These are phyloP conservation scores for Drosophila quinaria DNA, from an alignment of 2,888 invertebrate species.

Conservation along the genomic window DNA sequence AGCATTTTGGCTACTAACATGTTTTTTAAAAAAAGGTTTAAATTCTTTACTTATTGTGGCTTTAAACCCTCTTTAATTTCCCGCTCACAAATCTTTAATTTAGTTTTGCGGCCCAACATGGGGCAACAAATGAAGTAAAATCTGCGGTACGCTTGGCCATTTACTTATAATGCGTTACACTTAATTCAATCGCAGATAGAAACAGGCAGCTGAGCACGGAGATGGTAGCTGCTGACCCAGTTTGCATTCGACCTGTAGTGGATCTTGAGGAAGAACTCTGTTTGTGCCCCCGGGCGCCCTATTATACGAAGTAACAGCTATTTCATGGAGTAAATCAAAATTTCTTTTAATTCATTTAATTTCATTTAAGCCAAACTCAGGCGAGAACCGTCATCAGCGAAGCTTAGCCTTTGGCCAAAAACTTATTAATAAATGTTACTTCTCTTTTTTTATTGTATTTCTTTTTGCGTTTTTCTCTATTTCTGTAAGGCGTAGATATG, in stretches of 20 bases:
- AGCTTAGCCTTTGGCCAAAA: constrained; percentile 59
- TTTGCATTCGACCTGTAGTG: constrained; percentile 16
- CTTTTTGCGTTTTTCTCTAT: constrained; percentile 27
- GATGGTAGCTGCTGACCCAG: constrained; percentile 36
- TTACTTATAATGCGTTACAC: constrained; percentile 47
- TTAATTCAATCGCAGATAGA: constrained; percentile 52
- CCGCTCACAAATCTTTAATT: neutral
- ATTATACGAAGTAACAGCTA: constrained; percentile 18
- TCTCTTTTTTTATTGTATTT: constrained; percentile 21
- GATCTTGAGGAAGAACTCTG: constrained; percentile 27
- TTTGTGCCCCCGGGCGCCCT: constrained; percentile 38
- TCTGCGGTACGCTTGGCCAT: constrained; percentile 32
- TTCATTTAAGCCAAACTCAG: constrained; percentile 47
- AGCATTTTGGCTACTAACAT: no score
- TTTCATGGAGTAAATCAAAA: constrained; percentile 18
- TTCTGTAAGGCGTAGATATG: constrained; percentile 36
- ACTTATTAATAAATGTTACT: constrained; percentile 46
- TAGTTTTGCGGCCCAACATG: neutral
- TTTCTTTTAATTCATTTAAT: constrained; percentile 63
- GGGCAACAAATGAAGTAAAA: constrained; percentile 17
- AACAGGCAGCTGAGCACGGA: constrained; percentile 24
- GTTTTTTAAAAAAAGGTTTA: neutral
- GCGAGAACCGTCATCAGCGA: constrained; percentile 38
- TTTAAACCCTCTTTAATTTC: neutral
- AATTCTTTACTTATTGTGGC: neutral